phyloP scores from a whole-genome alignment of 2,888 invertebrate species.

The Operophtera brumata region DNA sequence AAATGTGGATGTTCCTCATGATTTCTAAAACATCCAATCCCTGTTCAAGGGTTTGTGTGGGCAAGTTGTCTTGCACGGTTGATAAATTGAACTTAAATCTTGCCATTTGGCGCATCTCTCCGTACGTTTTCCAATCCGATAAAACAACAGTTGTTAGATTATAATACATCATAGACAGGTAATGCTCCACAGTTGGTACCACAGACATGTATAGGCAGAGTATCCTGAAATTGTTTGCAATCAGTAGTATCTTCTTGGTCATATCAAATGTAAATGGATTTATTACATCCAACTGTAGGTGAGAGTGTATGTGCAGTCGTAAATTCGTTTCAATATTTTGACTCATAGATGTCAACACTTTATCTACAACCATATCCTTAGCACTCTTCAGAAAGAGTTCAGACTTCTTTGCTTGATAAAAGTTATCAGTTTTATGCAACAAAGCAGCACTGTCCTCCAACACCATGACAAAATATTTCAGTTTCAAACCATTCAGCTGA shows the following conservation, averaged over 20 bases:
- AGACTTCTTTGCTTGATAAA: conserved; percentile 50
- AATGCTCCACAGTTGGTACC: conserved; percentile 89
- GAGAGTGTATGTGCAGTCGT: conserved; percentile 94
- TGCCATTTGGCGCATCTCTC: conserved; percentile 97
- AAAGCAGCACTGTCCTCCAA: conserved; percentile 67
- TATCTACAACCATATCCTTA: conserved; percentile 73
- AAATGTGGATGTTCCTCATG: conserved; percentile 97
- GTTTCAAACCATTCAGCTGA: conserved; percentile 83
- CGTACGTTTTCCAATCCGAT: conserved; percentile 98
- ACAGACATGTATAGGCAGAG: conserved; percentile 82
- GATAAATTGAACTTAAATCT: conserved; percentile 89
- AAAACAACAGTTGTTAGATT: conserved; percentile 98
- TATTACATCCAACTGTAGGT: conserved; percentile 87
- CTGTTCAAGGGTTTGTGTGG: conserved; percentile 97
- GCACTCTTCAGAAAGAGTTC: conserved; percentile 59
- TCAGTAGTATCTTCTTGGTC: conserved; percentile 83
- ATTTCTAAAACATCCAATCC: conserved; percentile 98
- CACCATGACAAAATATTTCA: conserved; percentile 74
- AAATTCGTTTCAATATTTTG: conserved; percentile 95
- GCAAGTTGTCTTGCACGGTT: conserved; percentile 95
- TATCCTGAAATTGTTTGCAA: conserved; percentile 78
- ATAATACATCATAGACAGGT: conserved; percentile 96
- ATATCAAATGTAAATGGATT: conserved; percentile 87
- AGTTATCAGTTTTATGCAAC: conserved; percentile 60
- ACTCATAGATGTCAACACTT: conserved; percentile 86